Conservation (phyloP, 1,140 invertebrate genomes). For the Venturia canescens region DNA sequence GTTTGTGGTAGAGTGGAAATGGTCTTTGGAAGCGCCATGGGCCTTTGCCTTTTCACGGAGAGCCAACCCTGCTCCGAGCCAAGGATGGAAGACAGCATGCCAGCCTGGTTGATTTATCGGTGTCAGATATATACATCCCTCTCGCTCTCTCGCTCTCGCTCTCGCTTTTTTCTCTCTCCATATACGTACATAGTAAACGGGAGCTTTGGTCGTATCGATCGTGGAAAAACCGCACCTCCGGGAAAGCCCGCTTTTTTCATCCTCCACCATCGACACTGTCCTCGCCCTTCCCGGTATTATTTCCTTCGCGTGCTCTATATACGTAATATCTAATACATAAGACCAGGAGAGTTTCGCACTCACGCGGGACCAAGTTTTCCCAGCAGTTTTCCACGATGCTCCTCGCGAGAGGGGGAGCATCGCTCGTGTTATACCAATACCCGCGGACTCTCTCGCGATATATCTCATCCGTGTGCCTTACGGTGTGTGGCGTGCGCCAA, state of each 20-base stretch:
- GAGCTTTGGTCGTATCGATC: constrained; percentile 42
- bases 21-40: constrained; percentile 12
- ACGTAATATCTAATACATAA: constrained; percentile 19
- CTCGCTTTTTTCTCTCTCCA: no score
- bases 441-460: not conserved
- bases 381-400: not conserved
- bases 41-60: constrained; percentile 13
- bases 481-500: constrained; percentile 5
- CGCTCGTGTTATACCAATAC: not conserved
- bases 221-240: constrained; percentile 44
- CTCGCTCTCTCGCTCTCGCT: no score
- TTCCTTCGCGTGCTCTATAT: constrained; percentile 13
- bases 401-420: no score
- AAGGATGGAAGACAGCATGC: constrained; percentile 32
- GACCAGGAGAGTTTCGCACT: constrained; percentile 18
- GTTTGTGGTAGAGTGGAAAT: constrained; percentile 9
- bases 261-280: constrained; percentile 1
- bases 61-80: constrained; percentile 4
- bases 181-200: constrained; percentile 19
- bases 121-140: constrained; percentile 14
- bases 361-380: constrained; percentile 18
- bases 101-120: constrained; percentile 42
- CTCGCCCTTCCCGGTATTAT: constrained; percentile 20
- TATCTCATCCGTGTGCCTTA: not conserved
- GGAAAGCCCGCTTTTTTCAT: constrained; percentile 20